phyloP scores from a whole-genome alignment of 2,888 invertebrate genomes.

The Drosophila conformis region DNA sequence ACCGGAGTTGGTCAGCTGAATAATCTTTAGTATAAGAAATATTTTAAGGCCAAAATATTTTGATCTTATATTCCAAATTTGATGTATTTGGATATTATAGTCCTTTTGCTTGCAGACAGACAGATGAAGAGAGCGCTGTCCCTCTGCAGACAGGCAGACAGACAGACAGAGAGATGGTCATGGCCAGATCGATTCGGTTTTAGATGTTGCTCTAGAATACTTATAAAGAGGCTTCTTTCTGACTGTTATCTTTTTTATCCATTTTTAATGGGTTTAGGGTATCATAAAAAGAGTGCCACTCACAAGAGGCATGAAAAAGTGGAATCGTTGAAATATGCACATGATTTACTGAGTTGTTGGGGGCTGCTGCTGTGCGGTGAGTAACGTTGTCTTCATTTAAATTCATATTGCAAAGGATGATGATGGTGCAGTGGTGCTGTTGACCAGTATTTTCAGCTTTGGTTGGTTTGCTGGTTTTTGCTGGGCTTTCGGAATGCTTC shows the following conservation, averaged over 20 bases:
- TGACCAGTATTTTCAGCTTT: slow-evolving; percentile 27
- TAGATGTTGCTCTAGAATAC: background rate
- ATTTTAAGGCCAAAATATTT: too few relatives aligned
- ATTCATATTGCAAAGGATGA: slow-evolving; percentile 59
- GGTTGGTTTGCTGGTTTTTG: slow-evolving; percentile 5
- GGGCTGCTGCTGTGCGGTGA: background rate
- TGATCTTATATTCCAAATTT: background rate
- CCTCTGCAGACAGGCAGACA: background rate
- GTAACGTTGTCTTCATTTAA: slow-evolving; percentile 60
- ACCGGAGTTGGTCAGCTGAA: background rate
- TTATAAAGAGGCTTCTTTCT: background rate
- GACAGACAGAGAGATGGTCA: background rate
- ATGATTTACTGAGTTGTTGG: slow-evolving; percentile 64
- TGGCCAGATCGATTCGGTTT: background rate
- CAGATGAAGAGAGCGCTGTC: background rate
- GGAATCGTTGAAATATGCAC: slow-evolving; percentile 66
- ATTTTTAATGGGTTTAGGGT: background rate
- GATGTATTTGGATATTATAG: background rate
- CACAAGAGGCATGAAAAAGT: slow-evolving; percentile 15
- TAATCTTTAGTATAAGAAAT: background rate
- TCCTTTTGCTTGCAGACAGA: background rate
- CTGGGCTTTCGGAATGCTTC: slow-evolving; percentile 34
- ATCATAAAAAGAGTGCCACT: slow-evolving; percentile 13
- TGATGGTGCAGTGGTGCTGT: slow-evolving; percentile 8
- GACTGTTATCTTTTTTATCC: background rate